These are phyloP conservation scores for Ursus arctos DNA, from an alignment of 2,113 vertebrate genomes.

Conservation along the genomic window DNA sequence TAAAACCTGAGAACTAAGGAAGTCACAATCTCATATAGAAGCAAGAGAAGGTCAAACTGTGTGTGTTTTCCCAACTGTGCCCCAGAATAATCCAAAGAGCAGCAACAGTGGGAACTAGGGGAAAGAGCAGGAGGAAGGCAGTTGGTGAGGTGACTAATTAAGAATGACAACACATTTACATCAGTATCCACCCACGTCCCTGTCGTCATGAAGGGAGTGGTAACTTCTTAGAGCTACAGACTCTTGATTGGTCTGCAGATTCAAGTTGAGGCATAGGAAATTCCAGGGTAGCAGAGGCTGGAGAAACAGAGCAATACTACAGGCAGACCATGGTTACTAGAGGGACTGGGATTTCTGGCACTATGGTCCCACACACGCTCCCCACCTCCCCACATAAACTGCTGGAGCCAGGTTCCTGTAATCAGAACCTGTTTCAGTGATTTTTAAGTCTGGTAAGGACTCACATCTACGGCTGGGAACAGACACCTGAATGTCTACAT, in stretches of 20 bases:
- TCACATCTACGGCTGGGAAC: neutral
- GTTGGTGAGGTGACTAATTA: slow-evolving; percentile 17
- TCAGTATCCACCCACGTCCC: neutral
- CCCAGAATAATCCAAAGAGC: slow-evolving; percentile 59
- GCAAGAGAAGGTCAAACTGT: slow-evolving; percentile 7
- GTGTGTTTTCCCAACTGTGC: slow-evolving; percentile 35
- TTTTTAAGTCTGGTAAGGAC: neutral
- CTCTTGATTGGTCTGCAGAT: neutral
- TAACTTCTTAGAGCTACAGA: slow-evolving; percentile 32
- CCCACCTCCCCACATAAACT: neutral
- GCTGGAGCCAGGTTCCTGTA: neutral
- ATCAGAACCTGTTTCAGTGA: neutral
- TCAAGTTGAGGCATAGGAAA: neutral
- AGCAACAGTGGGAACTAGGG: slow-evolving; percentile 60
- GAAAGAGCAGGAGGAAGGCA: slow-evolving; percentile 53
- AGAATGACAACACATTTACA: slow-evolving; percentile 50
- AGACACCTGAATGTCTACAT: neutral
- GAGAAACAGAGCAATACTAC: neutral
- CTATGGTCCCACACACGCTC: neutral
- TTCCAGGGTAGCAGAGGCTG: neutral
- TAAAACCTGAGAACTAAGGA: neutral
- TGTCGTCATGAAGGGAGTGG: neutral
- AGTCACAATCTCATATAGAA: neutral
- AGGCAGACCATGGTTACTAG: neutral
- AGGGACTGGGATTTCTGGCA: neutral